Conservation (phyloP, 1,140 invertebrate species). For the Penaeus vannamei region DNA sequence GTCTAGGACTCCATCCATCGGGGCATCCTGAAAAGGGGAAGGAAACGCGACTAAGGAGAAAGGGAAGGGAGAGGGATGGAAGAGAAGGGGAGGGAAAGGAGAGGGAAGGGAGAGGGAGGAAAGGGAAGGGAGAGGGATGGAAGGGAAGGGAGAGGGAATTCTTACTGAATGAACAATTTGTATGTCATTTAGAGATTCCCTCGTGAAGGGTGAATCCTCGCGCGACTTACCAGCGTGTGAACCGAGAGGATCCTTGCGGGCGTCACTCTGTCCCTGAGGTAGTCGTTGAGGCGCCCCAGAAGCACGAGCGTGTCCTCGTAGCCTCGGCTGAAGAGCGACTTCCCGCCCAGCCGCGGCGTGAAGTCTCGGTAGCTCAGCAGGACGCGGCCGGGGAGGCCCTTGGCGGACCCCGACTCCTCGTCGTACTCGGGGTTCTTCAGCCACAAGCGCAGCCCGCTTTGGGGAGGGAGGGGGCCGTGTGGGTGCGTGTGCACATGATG, state of each 20-base stretch:
- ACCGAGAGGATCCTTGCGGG: slow-evolving; percentile 24
- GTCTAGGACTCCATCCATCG: slow-evolving; percentile 48
- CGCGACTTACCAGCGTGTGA: slow-evolving; percentile 47
- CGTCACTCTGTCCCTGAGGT: slow-evolving; percentile 24
- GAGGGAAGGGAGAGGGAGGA: neutral
- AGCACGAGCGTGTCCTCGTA: slow-evolving; percentile 46
- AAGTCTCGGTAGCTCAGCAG: slow-evolving; percentile 61
- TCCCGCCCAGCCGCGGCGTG: slow-evolving; percentile 40
- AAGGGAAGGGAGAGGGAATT: too few relatives aligned
- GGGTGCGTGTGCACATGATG: too few relatives aligned
- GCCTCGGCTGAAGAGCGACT: slow-evolving; percentile 51
- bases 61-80: too few relatives aligned
- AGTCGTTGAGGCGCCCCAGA: slow-evolving; percentile 40
- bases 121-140: neutral
- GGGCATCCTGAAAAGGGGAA: slow-evolving; percentile 39
- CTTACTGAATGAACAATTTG: too few relatives aligned
- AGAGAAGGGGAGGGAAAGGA: neutral
- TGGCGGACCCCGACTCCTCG: neutral
- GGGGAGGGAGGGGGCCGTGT: neutral
- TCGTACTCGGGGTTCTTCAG: neutral
- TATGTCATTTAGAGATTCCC: neutral
- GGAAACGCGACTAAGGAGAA: slow-evolving; percentile 9
- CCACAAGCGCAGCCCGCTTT: slow-evolving; percentile 57
- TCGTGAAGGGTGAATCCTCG: neutral
- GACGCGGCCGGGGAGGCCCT: neutral